Evolutionary conservation across 2,797 vertebrate species (phyloP).

Genomic region (Falco biarmicus): DNA sequence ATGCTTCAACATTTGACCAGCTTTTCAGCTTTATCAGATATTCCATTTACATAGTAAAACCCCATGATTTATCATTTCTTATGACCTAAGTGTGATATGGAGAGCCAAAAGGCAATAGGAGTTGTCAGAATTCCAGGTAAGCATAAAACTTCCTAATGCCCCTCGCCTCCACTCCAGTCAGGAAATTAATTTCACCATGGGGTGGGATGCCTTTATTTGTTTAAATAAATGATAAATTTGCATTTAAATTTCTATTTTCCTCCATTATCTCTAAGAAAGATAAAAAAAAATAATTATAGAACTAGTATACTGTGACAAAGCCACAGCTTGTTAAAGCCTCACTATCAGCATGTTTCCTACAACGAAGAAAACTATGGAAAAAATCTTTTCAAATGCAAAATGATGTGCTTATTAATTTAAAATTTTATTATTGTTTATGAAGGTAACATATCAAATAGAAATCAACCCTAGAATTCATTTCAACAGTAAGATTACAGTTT

Average conservation of each 20-base stretch:
- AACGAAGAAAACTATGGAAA: background rate
- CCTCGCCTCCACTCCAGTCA: background rate
- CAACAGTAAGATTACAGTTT: background rate
- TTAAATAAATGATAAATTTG: background rate
- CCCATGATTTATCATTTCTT: background rate
- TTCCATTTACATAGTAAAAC: background rate
- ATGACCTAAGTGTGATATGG: background rate
- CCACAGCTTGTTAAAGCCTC: background rate
- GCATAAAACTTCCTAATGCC: background rate
- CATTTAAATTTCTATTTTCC: background rate
- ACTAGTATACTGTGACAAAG: background rate
- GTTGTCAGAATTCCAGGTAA: background rate
- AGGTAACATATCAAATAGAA: background rate
- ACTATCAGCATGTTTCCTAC: background rate
- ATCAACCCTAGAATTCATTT: background rate
- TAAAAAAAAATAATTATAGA: background rate
- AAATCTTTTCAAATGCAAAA: background rate
- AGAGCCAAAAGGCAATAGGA: background rate
- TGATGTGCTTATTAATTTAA: background rate
- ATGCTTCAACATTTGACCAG: background rate
- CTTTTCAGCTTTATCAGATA: background rate
- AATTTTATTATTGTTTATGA: background rate
- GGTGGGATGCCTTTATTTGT: accelerated
- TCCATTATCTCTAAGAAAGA: background rate
- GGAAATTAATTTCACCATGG: background rate